Evolutionary conservation across 2,888 invertebrate genomes (phyloP), one percentile per base, ranked within the genome.

Genomic region (Rambutsinella grinnellia): DNA sequence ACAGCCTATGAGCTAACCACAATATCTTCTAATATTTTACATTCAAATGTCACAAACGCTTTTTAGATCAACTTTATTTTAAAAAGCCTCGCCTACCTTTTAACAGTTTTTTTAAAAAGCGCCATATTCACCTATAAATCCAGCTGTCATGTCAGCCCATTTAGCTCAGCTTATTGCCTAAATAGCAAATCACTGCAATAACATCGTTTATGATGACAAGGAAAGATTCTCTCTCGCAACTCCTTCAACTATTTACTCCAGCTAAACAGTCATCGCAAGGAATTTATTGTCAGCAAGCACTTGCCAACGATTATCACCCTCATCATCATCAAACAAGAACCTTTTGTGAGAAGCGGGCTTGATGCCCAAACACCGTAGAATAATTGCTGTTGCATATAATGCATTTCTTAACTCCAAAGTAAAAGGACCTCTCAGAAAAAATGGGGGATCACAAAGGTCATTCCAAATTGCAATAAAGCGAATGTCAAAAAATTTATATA

Each of bases 401-500:
- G 36, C 36, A 13, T 36, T 13, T 36, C 36, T 13, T 13, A 36
- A 36, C 6, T 49, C n/a, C n/a, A 13, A n/a, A 49, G 49, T 49
- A 49, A 49, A 49, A 49, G 36, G 36, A n/a, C n/a, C n/a, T n/a
- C n/a, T n/a, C n/a, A 15, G 24, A 66, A 47, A n/a, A 74, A 74
- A 56, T 66, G 66, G 46, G 24, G 24, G 67, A 67, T 67, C 66
- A 74, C 47, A 27, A 53, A 74, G 74, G 74, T 74, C 74, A 53
- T 24, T 54, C 28, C 58, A 61, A 74, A 66, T 74, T 74, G 74
- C 66, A 74, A 74, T 74, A 66, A 66, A 74, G 74, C 61, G 61
- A 66, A 67, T 58, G 66, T 66, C 74, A 74, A 66, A 72, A 8
- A 36, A 36, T 36, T 5, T 13, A 36, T 36, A 8, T 36, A 8